Base-by-base conservation (phyloP, 2,888 invertebrate species). In the Acanthococcus lagerstroemiae region DNA sequence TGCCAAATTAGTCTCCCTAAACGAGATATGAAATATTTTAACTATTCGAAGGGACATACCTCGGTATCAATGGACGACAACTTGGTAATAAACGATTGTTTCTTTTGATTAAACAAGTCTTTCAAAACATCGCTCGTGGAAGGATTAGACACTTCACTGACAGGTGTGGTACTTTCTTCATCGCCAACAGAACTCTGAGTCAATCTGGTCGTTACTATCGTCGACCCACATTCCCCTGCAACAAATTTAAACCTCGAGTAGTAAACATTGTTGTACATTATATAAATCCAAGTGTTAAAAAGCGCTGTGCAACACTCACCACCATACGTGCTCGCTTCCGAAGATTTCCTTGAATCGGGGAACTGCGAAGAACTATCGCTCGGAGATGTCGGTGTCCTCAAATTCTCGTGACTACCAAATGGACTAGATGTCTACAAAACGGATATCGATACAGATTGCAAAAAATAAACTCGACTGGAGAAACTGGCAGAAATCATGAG, bases 81-180 rank as follows among this genome's bases (percentile, higher is more conserved):
- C 78, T 89, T 92, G 76, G 88, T 89, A 70, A 92, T 81, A 26
- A 93, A 80, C 73, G 89, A 83, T 74, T 93, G 88, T 71, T 93
- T 84, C 77, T 95, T 95, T 75, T 93, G 93, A 71, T 89, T 90
- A 72, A 95, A 81, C 83, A 95, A 87, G 74, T 95, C 95, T 74
- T 92, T 85, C 76, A 95, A 90, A 84, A 94, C 92, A 74, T 95
- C 95, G 0, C 92, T 85, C 2, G 92, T 88, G 57, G 66, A 66
- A 26, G 56, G 55, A 48, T 56, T 66, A 3, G 60, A 60, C 5
- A 48, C 57, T 17, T 66, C 66, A 17, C 63, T 63, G n/a, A 63
- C 52, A 19, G 63, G 54, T 12, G 63, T 63, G 17, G 63, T 63
- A 6, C 63, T 30, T 9, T 37, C 37, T 21, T 52, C 52, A 24